Percentiles rank a stretch among this genome's conserved stretches.
Conservation (phyloP, 2,888 invertebrate genomes). For the Drosophila vallismaia region DNA sequence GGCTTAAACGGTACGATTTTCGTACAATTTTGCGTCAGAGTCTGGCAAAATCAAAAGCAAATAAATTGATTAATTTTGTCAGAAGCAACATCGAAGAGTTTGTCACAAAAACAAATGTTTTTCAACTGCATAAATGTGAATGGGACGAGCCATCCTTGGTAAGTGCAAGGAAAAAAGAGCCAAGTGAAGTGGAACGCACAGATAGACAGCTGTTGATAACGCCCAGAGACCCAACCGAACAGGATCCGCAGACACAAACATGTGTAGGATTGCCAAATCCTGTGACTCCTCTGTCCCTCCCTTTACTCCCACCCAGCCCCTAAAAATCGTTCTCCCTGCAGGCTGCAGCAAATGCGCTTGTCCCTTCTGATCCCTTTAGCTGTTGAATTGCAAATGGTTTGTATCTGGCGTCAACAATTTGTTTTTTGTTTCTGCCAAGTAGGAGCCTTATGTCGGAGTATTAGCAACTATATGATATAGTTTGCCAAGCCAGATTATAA, state of each 20-base stretch:
- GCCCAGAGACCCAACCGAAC: constrained; percentile 32
- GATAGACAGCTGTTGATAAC: constrained; percentile 61
- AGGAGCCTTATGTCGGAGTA: constrained; percentile 36
- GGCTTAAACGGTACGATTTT: background rate
- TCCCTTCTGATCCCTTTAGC: constrained; percentile 77
- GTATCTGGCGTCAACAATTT: constrained; percentile 70
- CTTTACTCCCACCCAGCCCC: background rate
- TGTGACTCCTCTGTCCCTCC: constrained; percentile 6
- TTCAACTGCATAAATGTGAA: constrained; percentile 52
- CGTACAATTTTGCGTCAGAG: background rate
- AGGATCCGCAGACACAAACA: constrained; percentile 43
- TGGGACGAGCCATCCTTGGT: constrained; percentile 21
- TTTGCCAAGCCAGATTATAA: constrained; percentile 34
- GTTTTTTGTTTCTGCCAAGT: constrained; percentile 30
- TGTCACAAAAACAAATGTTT: constrained; percentile 58
- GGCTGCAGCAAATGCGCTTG: constrained; percentile 71
- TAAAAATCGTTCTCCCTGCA: constrained; percentile 12
- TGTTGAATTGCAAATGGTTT: constrained; percentile 81
- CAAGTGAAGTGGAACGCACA: constrained; percentile 38
- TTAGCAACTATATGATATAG: constrained; percentile 34
- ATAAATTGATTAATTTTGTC: constrained; percentile 70
- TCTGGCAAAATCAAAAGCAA: constrained; percentile 20
- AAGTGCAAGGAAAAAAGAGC: constrained; percentile 9
- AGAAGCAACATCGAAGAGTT: constrained; percentile 44
- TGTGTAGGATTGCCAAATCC: constrained; percentile 50